phyloP scores from a whole-genome alignment of 2,888 invertebrate species.

The Drosophila picticornis region DNA sequence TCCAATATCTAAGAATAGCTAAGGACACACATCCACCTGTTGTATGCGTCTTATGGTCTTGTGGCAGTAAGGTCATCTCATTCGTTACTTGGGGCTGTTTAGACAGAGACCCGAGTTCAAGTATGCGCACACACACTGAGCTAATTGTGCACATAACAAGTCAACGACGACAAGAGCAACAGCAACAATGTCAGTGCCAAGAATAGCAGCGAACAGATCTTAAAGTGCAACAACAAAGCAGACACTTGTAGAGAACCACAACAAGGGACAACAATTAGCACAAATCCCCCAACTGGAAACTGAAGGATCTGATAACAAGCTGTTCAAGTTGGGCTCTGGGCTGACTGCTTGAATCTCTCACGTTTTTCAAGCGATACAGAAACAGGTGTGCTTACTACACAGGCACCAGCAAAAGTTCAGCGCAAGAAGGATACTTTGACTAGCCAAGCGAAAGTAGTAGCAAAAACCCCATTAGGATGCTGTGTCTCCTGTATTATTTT shows the following conservation, averaged over 20 bases:
- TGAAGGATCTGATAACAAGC: conserved; percentile 64
- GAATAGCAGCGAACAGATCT: conserved; percentile 52
- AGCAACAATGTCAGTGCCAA: conserved; percentile 56
- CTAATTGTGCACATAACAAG: conserved; percentile 54
- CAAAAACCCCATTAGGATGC: conserved; percentile 8
- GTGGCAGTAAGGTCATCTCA: conserved; percentile 46
- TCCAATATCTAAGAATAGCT: conserved; percentile 11
- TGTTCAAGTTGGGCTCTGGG: conserved; percentile 8
- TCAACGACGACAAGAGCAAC: conserved; percentile 35
- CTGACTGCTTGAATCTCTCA: conserved; percentile 16
- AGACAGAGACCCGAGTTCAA: conserved; percentile 6
- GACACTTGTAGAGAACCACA: conserved; percentile 47
- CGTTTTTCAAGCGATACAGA: conserved; percentile 30
- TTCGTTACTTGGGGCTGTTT: conserved; percentile 43
- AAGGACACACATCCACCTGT: conserved; percentile 55
- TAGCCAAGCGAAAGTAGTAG: not conserved
- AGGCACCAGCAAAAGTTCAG: conserved; percentile 18
- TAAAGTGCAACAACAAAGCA: conserved; percentile 18
- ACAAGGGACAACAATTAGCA: conserved; percentile 54
- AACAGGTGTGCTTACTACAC: conserved; percentile 39
- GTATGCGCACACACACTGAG: conserved; percentile 22
- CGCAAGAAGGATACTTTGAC: not conserved
- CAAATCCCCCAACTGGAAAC: conserved; percentile 22
- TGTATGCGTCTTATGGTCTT: conserved; percentile 33
- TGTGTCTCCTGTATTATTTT: conserved; percentile 19